Evolutionary conservation across 2,888 invertebrate species (phyloP).

Genomic region (Acronicta psi): DNA sequence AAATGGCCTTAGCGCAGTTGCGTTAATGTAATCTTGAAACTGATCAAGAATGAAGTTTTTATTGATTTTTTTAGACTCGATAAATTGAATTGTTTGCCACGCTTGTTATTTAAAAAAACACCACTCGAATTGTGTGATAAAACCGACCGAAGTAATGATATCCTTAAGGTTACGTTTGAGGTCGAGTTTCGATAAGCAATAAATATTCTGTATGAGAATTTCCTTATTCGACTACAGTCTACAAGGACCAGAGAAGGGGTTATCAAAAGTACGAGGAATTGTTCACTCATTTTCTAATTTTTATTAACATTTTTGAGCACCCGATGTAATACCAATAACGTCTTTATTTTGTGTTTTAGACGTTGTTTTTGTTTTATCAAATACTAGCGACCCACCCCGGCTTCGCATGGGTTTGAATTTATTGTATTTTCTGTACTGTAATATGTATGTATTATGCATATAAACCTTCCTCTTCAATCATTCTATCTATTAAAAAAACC

Average conservation of each 20-base stretch:
- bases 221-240: slow-evolving; percentile 29
- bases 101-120: background rate
- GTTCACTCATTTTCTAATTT: slow-evolving; percentile 27
- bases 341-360: slow-evolving; percentile 2
- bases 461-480: no score
- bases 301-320: slow-evolving; percentile 5
- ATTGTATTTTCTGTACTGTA: no score
- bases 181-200: slow-evolving; percentile 26
- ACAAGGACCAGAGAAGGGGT: slow-evolving; percentile 36
- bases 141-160: background rate
- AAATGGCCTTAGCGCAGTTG: background rate
- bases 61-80: no score
- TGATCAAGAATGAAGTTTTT: background rate
- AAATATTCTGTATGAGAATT: slow-evolving; percentile 20
- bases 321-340: slow-evolving; percentile 1
- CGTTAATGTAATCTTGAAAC: background rate
- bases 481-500: no score
- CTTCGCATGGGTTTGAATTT: no score
- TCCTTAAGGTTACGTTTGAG: slow-evolving; percentile 19
- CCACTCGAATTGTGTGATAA: background rate
- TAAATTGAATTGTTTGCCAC: background rate
- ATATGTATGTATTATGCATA: no score
- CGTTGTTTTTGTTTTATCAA: background rate
- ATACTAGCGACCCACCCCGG: no score
- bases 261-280: slow-evolving; percentile 12